Evolutionary conservation across 2,888 invertebrate species (phyloP).

Genomic region (Papilio gigon): DNA sequence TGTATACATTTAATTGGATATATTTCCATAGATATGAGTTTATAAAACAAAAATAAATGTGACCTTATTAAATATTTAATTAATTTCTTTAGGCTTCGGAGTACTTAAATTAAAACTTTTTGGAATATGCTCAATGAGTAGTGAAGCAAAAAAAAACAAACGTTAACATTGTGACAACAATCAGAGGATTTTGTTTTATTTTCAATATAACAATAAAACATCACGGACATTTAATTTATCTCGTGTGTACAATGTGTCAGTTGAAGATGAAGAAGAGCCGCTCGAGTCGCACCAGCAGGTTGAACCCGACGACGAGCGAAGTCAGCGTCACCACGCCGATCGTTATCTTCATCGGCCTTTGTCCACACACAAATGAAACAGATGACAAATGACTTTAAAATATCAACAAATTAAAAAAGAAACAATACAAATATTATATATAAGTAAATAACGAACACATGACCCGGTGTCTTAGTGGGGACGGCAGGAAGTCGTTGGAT

Average conservation of each 20-base stretch:
- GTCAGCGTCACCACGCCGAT: slow-evolving; percentile 70
- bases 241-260: slow-evolving; percentile 35
- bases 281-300: slow-evolving; percentile 64
- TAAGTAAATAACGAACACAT: no score
- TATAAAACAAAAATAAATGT: no score
- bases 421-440: no score
- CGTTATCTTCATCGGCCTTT: slow-evolving; percentile 75
- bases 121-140: not conserved
- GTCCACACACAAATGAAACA: slow-evolving; percentile 18
- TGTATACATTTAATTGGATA: not conserved
- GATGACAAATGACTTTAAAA: slow-evolving; percentile 4
- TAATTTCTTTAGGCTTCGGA: no score
- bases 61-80: no score
- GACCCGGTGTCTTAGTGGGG: no score
- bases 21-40: no score
- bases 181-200: slow-evolving; percentile 21
- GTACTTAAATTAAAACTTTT: not conserved
- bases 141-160: not conserved
- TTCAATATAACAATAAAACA: slow-evolving; percentile 28
- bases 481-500: no score
- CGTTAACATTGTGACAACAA: not conserved
- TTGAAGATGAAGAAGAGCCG: slow-evolving; percentile 50
- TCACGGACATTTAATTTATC: slow-evolving; percentile 21
- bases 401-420: no score
- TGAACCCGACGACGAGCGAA: slow-evolving; percentile 65